Conservation (phyloP, 1,140 invertebrate genomes). For the Pseudomyrmex gracilis region DNA sequence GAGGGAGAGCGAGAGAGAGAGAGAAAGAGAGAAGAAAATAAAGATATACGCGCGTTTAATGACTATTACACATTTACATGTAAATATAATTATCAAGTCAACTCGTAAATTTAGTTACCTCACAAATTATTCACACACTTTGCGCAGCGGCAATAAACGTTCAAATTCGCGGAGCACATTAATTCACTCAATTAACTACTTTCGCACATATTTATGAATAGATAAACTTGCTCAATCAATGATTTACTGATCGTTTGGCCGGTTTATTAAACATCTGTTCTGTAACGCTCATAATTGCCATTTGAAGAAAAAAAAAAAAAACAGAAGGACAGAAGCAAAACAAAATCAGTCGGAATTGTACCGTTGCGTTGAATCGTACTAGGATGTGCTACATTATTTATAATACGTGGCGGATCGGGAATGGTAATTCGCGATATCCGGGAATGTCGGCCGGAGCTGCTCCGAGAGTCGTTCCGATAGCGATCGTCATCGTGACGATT, state of each 20-base stretch:
- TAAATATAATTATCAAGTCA: too few relatives aligned
- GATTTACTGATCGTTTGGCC: not conserved
- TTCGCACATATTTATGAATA: slow-evolving; percentile 1
- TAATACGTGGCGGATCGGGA: slow-evolving; percentile 45
- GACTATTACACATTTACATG: too few relatives aligned
- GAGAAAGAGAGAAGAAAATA: too few relatives aligned
- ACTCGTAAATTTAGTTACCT: too few relatives aligned
- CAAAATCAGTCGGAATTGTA: slow-evolving; percentile 2
- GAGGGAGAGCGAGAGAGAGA: too few relatives aligned
- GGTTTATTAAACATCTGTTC: not conserved
- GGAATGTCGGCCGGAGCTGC: slow-evolving; percentile 33
- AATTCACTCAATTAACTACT: slow-evolving; percentile 2
- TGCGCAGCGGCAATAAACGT: not conserved
- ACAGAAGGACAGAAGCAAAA: not conserved
- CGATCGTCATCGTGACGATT: slow-evolving; percentile 54
- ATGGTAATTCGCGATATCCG: slow-evolving; percentile 59
- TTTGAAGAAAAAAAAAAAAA: not conserved
- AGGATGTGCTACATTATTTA: slow-evolving; percentile 53
- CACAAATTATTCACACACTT: not conserved
- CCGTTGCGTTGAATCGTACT: slow-evolving; percentile 20
- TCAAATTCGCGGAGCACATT: not conserved
- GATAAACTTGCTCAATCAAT: not conserved
- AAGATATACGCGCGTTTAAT: too few relatives aligned
- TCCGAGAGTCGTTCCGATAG: slow-evolving; percentile 48
- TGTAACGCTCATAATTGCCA: too few relatives aligned